These are phyloP conservation scores for Cerastoderma edule DNA, from an alignment of 2,888 invertebrate genomes.

Conservation along the genomic window DNA sequence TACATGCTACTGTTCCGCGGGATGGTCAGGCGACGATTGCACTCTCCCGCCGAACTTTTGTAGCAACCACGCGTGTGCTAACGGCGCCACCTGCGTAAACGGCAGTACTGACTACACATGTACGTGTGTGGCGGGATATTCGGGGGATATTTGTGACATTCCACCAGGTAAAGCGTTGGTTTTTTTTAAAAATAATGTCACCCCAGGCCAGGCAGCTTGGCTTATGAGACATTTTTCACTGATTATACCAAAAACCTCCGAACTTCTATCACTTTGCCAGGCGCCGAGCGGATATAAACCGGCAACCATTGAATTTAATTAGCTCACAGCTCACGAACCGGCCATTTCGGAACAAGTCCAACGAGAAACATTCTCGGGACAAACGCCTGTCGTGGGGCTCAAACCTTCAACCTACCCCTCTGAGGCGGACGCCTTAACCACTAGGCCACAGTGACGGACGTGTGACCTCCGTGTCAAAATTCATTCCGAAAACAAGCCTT, in stretches of 20 bases:
- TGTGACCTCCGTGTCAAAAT: too few species aligned
- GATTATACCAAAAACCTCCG: neutral
- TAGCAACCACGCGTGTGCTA: neutral
- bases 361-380: too few species aligned
- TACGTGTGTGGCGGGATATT: neutral
- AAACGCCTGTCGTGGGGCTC: too few species aligned
- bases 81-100: conserved; percentile 7
- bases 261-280: neutral
- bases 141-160: neutral
- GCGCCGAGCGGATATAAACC: neutral
- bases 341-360: too few species aligned
- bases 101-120: neutral
- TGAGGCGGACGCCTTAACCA: too few species aligned
- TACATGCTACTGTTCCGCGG: neutral
- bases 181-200: neutral
- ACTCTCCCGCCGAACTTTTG: neutral
- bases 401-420: too few species aligned
- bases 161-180: neutral
- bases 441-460: too few species aligned
- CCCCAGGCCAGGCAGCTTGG: too few species aligned
- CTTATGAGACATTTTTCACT: neutral
- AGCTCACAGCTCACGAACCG: neutral
- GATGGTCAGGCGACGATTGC: conserved; percentile 3
- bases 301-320: neutral
- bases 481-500: too few species aligned